Conservation (phyloP, 2,888 invertebrate species). For the Platynereis dumerilii region DNA sequence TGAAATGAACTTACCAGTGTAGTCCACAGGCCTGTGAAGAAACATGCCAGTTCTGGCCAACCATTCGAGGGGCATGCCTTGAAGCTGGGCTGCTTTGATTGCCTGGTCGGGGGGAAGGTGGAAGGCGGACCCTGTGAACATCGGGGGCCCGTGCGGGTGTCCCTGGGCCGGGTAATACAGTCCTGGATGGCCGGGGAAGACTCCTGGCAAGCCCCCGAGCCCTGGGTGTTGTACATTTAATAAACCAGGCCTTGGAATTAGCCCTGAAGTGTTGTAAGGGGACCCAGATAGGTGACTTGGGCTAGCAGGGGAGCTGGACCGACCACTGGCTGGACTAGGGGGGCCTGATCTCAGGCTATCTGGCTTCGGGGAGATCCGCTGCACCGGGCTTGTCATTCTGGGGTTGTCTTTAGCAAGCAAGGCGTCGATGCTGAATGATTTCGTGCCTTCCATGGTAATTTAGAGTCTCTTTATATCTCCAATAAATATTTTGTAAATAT, state of each 20-base stretch:
- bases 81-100: slow-evolving; percentile 21
- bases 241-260: slow-evolving; percentile 20
- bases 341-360: slow-evolving; percentile 2
- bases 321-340: not conserved
- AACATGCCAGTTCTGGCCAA: slow-evolving; percentile 21
- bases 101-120: slow-evolving; percentile 24
- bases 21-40: slow-evolving; percentile 18
- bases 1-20: slow-evolving; percentile 12
- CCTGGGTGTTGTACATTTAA: slow-evolving; percentile 37
- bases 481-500: no score
- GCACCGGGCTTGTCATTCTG: not conserved
- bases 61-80: slow-evolving; percentile 20
- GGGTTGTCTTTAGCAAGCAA: slow-evolving; percentile 72
- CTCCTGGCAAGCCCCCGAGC: not conserved
- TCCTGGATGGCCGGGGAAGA: slow-evolving; percentile 19
- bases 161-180: slow-evolving; percentile 12
- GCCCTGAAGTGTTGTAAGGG: not conserved
- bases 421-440: slow-evolving; percentile 91
- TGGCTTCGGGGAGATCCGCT: not conserved
- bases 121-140: slow-evolving; percentile 21
- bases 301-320: not conserved
- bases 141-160: slow-evolving; percentile 10
- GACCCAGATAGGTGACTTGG: not conserved
- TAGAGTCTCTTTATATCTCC: no score
- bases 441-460: slow-evolving; percentile 57